A percentile compares a stretch with the other conserved stretches of the same genome.
These are phyloP conservation scores for Phaedon cochleariae DNA, from an alignment of 2,888 invertebrate genomes.

Conservation along the genomic window DNA sequence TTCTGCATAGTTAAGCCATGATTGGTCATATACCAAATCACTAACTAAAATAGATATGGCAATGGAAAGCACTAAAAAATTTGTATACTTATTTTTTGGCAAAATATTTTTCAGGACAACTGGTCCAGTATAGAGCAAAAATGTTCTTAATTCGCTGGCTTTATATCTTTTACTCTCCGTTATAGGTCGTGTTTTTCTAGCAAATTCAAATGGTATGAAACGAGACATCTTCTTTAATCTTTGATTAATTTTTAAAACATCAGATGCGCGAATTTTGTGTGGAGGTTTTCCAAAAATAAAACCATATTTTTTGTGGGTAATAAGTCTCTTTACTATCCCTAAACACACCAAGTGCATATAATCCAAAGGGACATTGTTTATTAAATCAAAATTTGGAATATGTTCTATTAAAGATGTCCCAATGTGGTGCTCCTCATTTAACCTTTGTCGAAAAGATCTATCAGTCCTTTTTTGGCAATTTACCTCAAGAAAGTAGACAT, in stretches of 20 bases:
- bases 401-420: constrained; percentile 28
- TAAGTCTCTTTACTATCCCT: constrained; percentile 30
- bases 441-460: constrained; percentile 23
- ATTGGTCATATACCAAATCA: constrained; percentile 17
- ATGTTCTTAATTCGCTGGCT: too few relatives aligned
- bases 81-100: constrained; percentile 24
- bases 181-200: constrained; percentile 30
- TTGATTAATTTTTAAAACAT: constrained; percentile 25
- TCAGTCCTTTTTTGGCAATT: too few relatives aligned
- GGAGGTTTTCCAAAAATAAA: constrained; percentile 28
- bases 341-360: too few relatives aligned
- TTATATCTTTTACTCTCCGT: too few relatives aligned
- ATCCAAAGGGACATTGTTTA: constrained; percentile 33
- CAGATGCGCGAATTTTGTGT: constrained; percentile 23
- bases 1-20: constrained; percentile 28
- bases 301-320: constrained; percentile 32
- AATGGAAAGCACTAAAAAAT: constrained; percentile 29
- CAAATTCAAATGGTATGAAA: constrained; percentile 28
- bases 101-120: constrained; percentile 28
- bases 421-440: constrained; percentile 30
- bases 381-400: constrained; percentile 30
- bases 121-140: too few relatives aligned
- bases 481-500: too few relatives aligned
- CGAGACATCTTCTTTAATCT: constrained; percentile 17
- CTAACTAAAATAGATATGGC: constrained; percentile 31